Percentiles rank a stretch among this genome's conserved stretches.
Evolutionary conservation across 2,113 vertebrate species (phyloP).

Genomic region (Psophia crepitans): DNA sequence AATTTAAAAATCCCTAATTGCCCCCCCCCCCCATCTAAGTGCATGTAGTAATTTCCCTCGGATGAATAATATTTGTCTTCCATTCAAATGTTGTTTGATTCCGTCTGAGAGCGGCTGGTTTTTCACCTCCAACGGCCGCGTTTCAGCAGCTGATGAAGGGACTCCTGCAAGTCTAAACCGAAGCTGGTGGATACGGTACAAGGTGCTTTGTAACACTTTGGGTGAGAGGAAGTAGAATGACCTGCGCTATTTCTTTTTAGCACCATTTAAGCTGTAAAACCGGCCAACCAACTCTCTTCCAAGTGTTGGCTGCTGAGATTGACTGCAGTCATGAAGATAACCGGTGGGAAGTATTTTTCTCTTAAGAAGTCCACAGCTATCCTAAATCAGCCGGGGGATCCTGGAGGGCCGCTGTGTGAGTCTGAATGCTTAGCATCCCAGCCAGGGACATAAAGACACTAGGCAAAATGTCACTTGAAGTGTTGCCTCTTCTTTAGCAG

Average conservation of each 20-base stretch:
- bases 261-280: conserved; percentile 55
- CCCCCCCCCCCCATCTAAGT: neutral
- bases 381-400: conserved; percentile 46
- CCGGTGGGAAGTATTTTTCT: conserved; percentile 38
- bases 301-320: conserved; percentile 39
- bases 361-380: neutral
- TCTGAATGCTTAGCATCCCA: neutral
- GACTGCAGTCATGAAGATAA: conserved; percentile 62
- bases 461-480: conserved; percentile 52
- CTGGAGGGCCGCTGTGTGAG: neutral
- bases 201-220: conserved; percentile 27
- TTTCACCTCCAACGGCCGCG: neutral
- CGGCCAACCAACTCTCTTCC: conserved; percentile 31
- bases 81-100: neutral
- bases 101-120: neutral
- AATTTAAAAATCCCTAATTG: neutral
- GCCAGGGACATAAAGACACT: conserved; percentile 37
- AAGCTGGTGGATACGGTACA: neutral
- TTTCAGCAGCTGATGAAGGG: neutral
- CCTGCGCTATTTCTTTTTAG: conserved; percentile 48
- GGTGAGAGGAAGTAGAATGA: conserved; percentile 41
- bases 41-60: neutral
- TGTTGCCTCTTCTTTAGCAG: conserved; percentile 26
- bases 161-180: neutral
- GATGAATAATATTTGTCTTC: neutral